Evolutionary conservation across 1,140 invertebrate species (phyloP), one percentile per base, ranked within the genome.

Genomic region (Halictus rubicundus): DNA sequence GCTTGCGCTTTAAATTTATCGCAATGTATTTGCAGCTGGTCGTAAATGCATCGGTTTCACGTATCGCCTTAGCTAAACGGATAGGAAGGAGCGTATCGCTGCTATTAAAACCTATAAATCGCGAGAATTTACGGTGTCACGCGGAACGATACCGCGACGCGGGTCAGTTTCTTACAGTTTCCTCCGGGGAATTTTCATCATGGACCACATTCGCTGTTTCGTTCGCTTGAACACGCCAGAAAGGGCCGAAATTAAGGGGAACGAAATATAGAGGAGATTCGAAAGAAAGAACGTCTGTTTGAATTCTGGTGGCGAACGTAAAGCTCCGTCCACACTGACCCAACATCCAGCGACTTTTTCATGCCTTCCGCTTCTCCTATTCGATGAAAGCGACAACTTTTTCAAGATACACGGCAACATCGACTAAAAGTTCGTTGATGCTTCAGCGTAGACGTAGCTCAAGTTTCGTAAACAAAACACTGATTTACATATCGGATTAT

Each of bases 71-170:
- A 74, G 49, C 39, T 57, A 59, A 65, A 59, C 39, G 32, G 72
- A 74, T 74, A 65, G 71, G 19, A 19, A 10, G 3, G 21, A 19
- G 23, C 60, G 32, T 74, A 74, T 66, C 61, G 63, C 16, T 14
- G 39, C 63, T 74, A 74, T 74, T 65, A 66, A 74, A 74, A 52
- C 32, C 37, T 49, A 57, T 74, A 74, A 74, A 74, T 74, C 63
- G 9, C 14, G n/a, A 12, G n/a, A 74, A 66, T 66, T 74, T 74
- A 66, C 63, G 72, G 46, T 25, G 71, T 64, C 61, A 46, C 49
- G 39, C 1, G 25, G 12, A 6, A 14, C 23, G 42, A 60, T 61
- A 46, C 60, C 25, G 37, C 46, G 25, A n/a, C 59, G 23, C 23
- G 37, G n/a, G 39, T 23, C 6, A 54, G 32, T 52, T 74, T 60